Evolutionary conservation across 2,888 invertebrate species (phyloP).

Genomic region (Subacronicta megacephala): DNA sequence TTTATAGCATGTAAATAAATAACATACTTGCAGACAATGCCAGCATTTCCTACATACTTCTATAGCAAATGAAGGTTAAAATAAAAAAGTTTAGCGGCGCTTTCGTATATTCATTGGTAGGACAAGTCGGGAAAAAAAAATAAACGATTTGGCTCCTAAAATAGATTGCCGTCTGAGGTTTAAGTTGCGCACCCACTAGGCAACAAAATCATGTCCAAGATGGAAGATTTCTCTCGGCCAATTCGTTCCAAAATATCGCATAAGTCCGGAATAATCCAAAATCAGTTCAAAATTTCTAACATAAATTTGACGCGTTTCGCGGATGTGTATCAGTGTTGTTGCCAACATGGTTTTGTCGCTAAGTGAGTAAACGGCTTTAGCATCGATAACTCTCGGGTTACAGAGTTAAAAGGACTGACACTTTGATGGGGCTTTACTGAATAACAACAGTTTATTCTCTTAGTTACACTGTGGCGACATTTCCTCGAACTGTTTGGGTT

Average conservation of each 20-base stretch:
- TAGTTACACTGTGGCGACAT: neutral
- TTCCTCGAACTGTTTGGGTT: slow-evolving; percentile 3
- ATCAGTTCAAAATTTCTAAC: neutral
- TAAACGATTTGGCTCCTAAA: slow-evolving; percentile 49
- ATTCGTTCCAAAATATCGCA: neutral
- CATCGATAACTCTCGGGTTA: slow-evolving; percentile 19
- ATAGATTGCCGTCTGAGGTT: slow-evolving; percentile 36
- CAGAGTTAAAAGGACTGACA: slow-evolving; percentile 27
- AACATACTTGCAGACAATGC: slow-evolving; percentile 4
- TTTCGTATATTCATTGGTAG: slow-evolving; percentile 52
- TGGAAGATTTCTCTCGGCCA: neutral
- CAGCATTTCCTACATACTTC: slow-evolving; percentile 33
- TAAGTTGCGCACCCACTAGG: slow-evolving; percentile 8
- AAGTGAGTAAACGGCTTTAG: slow-evolving; percentile 3
- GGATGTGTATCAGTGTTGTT: neutral
- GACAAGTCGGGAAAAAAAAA: slow-evolving; percentile 52
- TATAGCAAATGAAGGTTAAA: slow-evolving; percentile 37
- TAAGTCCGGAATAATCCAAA: neutral
- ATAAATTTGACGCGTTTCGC: neutral
- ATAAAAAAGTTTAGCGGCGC: slow-evolving; percentile 39
- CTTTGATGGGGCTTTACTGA: slow-evolving; percentile 22
- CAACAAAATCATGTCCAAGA: neutral
- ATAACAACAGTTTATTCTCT: slow-evolving; percentile 7
- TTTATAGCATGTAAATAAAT: slow-evolving; percentile 31
- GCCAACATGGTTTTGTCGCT: neutral